phyloP scores from a whole-genome alignment of 2,888 invertebrate genomes.

The Meghimatium bilineatum region DNA sequence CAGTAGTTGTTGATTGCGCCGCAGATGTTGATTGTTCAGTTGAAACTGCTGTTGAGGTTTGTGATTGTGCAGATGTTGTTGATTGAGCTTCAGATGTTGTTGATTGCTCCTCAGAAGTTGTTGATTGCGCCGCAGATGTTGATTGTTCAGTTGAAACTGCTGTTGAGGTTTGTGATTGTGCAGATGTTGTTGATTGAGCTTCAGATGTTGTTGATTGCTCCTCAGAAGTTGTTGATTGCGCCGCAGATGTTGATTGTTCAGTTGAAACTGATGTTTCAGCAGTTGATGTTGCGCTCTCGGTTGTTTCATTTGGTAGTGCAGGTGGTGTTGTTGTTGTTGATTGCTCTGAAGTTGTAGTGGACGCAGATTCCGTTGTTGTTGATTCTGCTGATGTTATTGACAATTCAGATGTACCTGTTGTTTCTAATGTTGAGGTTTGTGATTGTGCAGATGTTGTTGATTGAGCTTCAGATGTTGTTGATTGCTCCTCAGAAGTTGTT shows the following conservation, averaged over 20 bases:
- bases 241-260: background rate
- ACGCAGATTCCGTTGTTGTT: background rate
- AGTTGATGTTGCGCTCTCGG: background rate
- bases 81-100: background rate
- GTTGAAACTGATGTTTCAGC: background rate
- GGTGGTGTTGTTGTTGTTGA: conserved; percentile 4
- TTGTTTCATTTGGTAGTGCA: background rate
- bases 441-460: too few species aligned
- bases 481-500: too few species aligned
- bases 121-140: background rate
- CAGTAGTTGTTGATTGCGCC: background rate
- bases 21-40: background rate
- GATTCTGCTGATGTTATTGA: too few species aligned
- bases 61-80: background rate
- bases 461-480: too few species aligned
- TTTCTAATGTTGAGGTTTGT: too few species aligned
- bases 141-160: background rate
- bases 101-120: background rate
- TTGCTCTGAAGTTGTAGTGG: background rate
- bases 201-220: background rate
- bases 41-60: background rate
- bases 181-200: background rate
- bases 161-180: too few species aligned
- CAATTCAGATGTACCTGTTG: too few species aligned
- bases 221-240: background rate